Percentiles rank a stretch among this genome's conserved stretches.
Evolutionary conservation across 2,888 invertebrate species (phyloP).

Genomic region (Phragmatobia fuliginosa): DNA sequence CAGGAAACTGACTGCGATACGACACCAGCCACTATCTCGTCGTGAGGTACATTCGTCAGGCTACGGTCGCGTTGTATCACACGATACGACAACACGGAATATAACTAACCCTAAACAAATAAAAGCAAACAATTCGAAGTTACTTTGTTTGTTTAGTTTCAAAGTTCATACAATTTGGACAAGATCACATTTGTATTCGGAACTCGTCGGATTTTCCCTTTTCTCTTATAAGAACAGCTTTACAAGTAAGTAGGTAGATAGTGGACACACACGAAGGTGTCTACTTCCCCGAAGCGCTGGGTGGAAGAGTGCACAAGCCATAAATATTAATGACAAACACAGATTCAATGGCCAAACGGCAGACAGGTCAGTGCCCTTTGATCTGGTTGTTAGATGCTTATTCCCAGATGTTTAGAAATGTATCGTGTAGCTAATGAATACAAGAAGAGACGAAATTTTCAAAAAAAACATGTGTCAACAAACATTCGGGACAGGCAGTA

Average conservation of each 20-base stretch:
- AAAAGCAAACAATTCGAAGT: constrained; percentile 24
- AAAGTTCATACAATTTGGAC: constrained; percentile 28
- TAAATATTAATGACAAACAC: constrained; percentile 84
- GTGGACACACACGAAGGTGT: constrained; percentile 71
- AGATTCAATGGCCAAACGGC: constrained; percentile 73
- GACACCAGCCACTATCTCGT: constrained; percentile 60
- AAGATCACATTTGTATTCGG: constrained; percentile 25
- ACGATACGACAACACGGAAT: constrained; percentile 49
- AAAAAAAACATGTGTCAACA: constrained; percentile 61
- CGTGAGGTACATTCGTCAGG: constrained; percentile 56
- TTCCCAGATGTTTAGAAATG: constrained; percentile 76
- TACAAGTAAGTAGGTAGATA: constrained; percentile 53
- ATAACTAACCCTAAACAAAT: constrained; percentile 34
- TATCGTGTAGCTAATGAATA: constrained; percentile 60
- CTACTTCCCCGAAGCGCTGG: constrained; percentile 75
- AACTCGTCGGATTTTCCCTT: constrained; percentile 34
- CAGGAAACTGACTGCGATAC: constrained; percentile 67
- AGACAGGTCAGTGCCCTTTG: constrained; percentile 80
- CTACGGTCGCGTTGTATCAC: constrained; percentile 54
- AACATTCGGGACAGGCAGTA: constrained; percentile 24
- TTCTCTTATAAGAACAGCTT: constrained; percentile 55
- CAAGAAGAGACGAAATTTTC: constrained; percentile 55
- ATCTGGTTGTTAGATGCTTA: constrained; percentile 78
- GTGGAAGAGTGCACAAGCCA: constrained; percentile 72
- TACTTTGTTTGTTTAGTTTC: constrained; percentile 32